Base-by-base conservation (phyloP, 1,140 invertebrate species). In the Ceratosolen solmsi region DNA sequence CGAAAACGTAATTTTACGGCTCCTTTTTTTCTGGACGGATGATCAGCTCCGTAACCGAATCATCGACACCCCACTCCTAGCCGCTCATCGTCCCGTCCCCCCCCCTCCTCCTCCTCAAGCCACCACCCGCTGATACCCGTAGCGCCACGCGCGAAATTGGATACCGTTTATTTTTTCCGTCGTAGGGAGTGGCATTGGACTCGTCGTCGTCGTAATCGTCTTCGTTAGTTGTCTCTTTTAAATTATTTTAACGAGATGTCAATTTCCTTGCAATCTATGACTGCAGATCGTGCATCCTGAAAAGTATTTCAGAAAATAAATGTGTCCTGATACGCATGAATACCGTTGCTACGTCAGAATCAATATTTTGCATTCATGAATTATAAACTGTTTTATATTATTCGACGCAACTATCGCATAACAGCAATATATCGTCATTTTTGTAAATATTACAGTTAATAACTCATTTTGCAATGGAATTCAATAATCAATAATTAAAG, bases 1-100 rank as follows among this genome's bases (percentile, higher is more conserved):
- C 51, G 65, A 79, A 56, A 71, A 71, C 51, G 22, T 58, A 71
- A 79, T 79, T 73, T 79, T 72, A 79, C 60, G 58, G 38, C 25
- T 49, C 60, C 41, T 77, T 63, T 77, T n/a, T 77, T 77, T 65
- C 58, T 33, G n/a, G 72, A 7, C 20, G 27, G 30, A 25, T 68
- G 63, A 68, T 68, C 72, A 20, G 70, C 41, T 8, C 41, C 9
- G n/a, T 38, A 73, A 22, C 5, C 41, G 27, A 73, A 73, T 73
- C 46, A 54, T 73, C 71, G 49, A 36, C n/a, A n/a, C 4, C 49
- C 41, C 20, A 20, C 41, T 54, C 20, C 41, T 46, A 5, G 41
- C 41, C 41, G 13, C 41, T 13, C n/a, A n/a, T n/a, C 41, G 41
- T 4, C 49, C 41, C 20, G 11, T 15, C 20, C 20, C 51, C 51